A percentile compares a stretch with the other conserved stretches of the same genome.
Evolutionary conservation across 1,140 invertebrate genomes (phyloP).

Genomic region (Saccostrea echinata): DNA sequence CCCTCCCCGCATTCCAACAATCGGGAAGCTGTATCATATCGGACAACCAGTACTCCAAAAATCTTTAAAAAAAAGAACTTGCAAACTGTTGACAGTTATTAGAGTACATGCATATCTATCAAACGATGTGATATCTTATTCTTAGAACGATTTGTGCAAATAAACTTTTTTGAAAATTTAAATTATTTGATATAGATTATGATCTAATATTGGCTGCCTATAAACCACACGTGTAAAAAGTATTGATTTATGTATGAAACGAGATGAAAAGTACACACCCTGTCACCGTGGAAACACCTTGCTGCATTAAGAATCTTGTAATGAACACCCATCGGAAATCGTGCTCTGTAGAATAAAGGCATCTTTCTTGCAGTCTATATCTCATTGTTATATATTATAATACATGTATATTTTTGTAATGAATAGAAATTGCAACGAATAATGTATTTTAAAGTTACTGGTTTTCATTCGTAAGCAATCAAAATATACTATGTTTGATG

Average conservation of each 20-base stretch:
- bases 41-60: conserved; percentile 78
- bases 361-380: too few species aligned
- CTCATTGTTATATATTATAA: too few species aligned
- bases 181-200: background rate
- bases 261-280: conserved; percentile 62
- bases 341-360: conserved; percentile 69
- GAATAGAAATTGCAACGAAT: too few species aligned
- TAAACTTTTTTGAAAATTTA: background rate
- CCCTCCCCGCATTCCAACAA: conserved; percentile 76
- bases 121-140: too few species aligned
- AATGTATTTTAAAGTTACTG: too few species aligned
- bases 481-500: too few species aligned
- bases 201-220: background rate
- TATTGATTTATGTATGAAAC: background rate
- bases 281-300: conserved; percentile 77
- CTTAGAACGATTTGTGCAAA: too few species aligned
- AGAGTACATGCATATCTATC: background rate
- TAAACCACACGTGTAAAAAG: background rate
- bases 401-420: too few species aligned
- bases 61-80: conserved; percentile 63
- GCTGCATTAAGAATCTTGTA: conserved; percentile 78
- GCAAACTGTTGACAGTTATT: background rate
- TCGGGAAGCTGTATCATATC: conserved; percentile 77
- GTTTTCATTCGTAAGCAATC: too few species aligned
- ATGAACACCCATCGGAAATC: conserved; percentile 79